Conservation (phyloP, 2,113 vertebrate genomes). For the Thunnus thynnus region DNA sequence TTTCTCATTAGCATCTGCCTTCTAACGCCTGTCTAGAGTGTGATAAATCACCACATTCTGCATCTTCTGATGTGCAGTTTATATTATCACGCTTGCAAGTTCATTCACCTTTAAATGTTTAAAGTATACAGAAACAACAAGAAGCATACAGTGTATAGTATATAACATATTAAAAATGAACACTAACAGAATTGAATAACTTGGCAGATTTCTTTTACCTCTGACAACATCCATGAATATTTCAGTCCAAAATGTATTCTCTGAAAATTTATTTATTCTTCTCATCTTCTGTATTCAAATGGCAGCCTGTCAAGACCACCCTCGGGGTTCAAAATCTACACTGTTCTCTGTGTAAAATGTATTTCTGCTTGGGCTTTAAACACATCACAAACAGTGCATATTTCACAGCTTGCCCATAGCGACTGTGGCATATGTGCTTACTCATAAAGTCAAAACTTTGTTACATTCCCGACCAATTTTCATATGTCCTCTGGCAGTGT, state of each 20-base stretch:
- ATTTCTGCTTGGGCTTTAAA: slow-evolving; percentile 62
- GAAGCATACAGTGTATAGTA: neutral
- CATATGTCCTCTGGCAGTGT: slow-evolving; percentile 30
- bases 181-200: slow-evolving; percentile 11
- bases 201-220: slow-evolving; percentile 23
- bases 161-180: slow-evolving; percentile 18
- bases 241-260: slow-evolving; percentile 49
- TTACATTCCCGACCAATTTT: slow-evolving; percentile 29
- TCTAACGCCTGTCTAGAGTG: neutral
- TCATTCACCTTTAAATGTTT: neutral
- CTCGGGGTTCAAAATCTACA: slow-evolving; percentile 53
- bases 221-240: slow-evolving; percentile 59
- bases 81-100: neutral
- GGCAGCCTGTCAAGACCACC: slow-evolving; percentile 53
- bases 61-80: neutral
- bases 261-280: slow-evolving; percentile 65
- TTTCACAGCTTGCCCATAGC: slow-evolving; percentile 51
- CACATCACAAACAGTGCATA: slow-evolving; percentile 53
- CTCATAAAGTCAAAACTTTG: slow-evolving; percentile 47
- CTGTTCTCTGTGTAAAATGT: slow-evolving; percentile 56
- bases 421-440: slow-evolving; percentile 38
- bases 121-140: slow-evolving; percentile 5
- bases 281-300: slow-evolving; percentile 60
- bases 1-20: slow-evolving; percentile 24
- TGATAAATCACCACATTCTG: slow-evolving; percentile 16